Base-by-base conservation (phyloP, 2,797 vertebrate species). In the Sorex maritimensis region DNA sequence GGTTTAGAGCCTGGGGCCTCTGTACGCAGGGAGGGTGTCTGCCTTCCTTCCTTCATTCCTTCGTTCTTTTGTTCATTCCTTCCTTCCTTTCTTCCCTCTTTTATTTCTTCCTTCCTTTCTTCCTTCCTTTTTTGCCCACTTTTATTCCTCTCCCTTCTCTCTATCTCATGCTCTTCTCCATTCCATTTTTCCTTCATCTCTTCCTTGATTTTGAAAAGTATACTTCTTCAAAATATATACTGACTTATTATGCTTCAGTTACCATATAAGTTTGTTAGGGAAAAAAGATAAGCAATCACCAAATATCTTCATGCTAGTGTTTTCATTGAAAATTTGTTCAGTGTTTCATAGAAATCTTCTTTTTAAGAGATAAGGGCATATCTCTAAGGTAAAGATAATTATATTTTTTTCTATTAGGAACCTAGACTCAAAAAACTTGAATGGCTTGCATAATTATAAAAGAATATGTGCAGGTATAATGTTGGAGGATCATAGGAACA, bases 401-500 rank as follows among this genome's bases (percentile, higher is more conserved):
- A 63, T 44, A 6, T 77, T 86, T 81, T n/a, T 46, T 85, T 46
- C 73, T 52, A 41, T 85, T 13, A 73, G 71, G 92, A 86, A 67
- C 80, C 4, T 78, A 94, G 52, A 23, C 28, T 94, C 34, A 82
- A 73, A 55, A 90, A 83, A 67, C 23, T 77, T 91, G 74, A 87
- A 58, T 91, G 77, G 78, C 30, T 78, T 88, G 30, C 84, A 65
- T 87, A 88, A 88, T 89, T 82, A 92, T 91, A 84, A 78, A 78
- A 44, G 41, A 44, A 11, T 52, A 52, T 52, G 49, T 49, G 11
- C 49, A 52, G 6, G 6, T 14, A 52, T 52, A 52, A 14, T 52
- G 49, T 2, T 52, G 49, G 13, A 52, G 49, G 49, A 9, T 52
- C 49, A 52, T 52, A 2, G 49, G 49, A 14, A 52, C 49, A 52